Conservation (phyloP, 1,140 invertebrate species). For the Conus ventricosus region DNA sequence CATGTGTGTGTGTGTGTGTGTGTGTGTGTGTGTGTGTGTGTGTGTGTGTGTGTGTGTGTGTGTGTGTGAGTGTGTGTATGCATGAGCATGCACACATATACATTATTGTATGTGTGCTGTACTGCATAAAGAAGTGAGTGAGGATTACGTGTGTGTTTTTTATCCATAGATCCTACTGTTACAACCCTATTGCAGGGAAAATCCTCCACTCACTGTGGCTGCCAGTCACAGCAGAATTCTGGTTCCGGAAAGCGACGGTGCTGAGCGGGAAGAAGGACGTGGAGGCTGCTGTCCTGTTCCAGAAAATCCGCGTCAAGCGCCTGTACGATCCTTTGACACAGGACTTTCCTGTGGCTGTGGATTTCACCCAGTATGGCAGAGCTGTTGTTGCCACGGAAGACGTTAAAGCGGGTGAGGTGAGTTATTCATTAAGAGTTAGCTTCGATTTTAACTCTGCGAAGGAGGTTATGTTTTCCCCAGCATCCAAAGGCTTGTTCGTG, state of each 20-base stretch:
- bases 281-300: constrained; percentile 64
- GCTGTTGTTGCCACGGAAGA: constrained; percentile 59
- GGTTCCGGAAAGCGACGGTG: constrained; percentile 64
- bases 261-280: constrained; percentile 49
- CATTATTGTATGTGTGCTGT: neutral
- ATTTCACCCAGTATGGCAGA: constrained; percentile 64
- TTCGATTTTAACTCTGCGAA: no score
- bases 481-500: no score
- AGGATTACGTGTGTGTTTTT: neutral
- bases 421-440: neutral
- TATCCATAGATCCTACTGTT: no score
- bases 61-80: neutral
- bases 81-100: neutral
- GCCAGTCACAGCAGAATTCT: constrained; percentile 69
- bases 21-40: no score
- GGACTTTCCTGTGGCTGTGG: constrained; percentile 62
- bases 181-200: constrained; percentile 54
- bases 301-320: constrained; percentile 64
- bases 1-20: no score
- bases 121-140: neutral
- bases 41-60: no score
- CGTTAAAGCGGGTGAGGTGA: constrained; percentile 51
- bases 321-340: constrained; percentile 65
- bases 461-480: no score
- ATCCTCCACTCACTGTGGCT: constrained; percentile 57